A percentile compares a stretch with the other conserved stretches of the same genome.
Conservation (phyloP, 2,797 vertebrate species). For the Linurgus olivaceus region DNA sequence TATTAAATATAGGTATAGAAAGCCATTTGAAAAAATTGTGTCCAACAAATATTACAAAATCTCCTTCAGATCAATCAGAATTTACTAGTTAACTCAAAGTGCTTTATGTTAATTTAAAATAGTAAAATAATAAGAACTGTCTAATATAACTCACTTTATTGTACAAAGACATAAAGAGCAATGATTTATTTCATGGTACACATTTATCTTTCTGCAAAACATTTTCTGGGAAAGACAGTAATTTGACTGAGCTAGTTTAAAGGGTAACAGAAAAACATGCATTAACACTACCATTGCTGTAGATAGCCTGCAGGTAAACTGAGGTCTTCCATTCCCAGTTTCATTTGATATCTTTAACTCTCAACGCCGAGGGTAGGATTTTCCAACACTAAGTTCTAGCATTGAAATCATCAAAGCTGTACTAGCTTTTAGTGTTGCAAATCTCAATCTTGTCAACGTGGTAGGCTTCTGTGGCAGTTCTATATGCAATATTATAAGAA, state of each 20-base stretch:
- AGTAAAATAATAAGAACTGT: background rate
- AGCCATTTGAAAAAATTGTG: background rate
- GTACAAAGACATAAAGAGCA: background rate
- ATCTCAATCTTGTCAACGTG: slow-evolving; percentile 54
- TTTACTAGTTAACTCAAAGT: background rate
- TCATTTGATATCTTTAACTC: slow-evolving; percentile 42
- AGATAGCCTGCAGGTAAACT: slow-evolving; percentile 70
- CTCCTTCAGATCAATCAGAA: background rate
- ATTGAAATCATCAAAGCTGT: slow-evolving; percentile 61
- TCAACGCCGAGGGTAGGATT: slow-evolving; percentile 47
- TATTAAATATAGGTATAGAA: background rate
- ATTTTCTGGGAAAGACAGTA: background rate
- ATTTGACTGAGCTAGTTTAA: background rate
- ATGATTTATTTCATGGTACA: background rate
- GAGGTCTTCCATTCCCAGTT: slow-evolving; percentile 81
- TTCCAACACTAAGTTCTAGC: slow-evolving; percentile 62
- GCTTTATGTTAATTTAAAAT: background rate
- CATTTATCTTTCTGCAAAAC: background rate
- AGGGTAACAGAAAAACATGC: slow-evolving; percentile 62
- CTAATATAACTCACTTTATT: background rate
- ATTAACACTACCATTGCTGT: slow-evolving; percentile 67
- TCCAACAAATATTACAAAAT: background rate
- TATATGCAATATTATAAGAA: slow-evolving; percentile 52
- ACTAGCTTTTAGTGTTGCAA: slow-evolving; percentile 57
- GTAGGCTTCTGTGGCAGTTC: slow-evolving; percentile 32